Base-by-base conservation (phyloP, 2,113 vertebrate species). In the Charina bottae region DNA sequence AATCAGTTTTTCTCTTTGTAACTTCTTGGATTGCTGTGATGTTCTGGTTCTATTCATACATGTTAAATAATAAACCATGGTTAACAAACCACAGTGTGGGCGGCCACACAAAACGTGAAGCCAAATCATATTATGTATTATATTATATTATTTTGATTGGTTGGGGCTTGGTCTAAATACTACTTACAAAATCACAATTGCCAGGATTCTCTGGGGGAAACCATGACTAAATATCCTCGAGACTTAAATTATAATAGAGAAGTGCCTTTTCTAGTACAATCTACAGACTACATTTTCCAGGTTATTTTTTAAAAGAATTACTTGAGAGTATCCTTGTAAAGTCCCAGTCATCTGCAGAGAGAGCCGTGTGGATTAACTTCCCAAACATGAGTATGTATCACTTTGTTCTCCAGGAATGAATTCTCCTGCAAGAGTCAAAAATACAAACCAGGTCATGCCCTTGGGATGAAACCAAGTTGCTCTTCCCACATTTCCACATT, bases 341-440 rank as follows among this genome's bases (percentile, higher is more conserved):
- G 55, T 89, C 54, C 91, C 89, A 83, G 8, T 92, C 72, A 92
- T 92, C 92, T 11, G 15, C 0, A 0, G 92, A 8, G 0, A 33
- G 68, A 0, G 26, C 17, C 46, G 89, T 62, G 78, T 23, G 87
- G 78, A 95, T 64, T 28, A 94, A 0, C 33, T 93, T 72, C 83
- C 90, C 90, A 15, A 4, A 83, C 49, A 87, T 94, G 2, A 87
- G 90, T 92, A 49, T 23, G 4, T 2, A 83, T 56, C 88, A 85
- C 54, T 83, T 92, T 24, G 0, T 21, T 26, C 0, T 0, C 88
- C 86, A 83, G 1, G 24, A 37, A 83, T 85, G 93, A 87, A 83
- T 88, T 4, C 3, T 28, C 89, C 94, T 72, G 88, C 0, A 0
- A 23, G 62, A 2, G 59, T 0, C 3, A 0, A 26, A 10, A 85